Conservation (phyloP, 2,888 invertebrate species). For the Hypomecis atomaria region DNA sequence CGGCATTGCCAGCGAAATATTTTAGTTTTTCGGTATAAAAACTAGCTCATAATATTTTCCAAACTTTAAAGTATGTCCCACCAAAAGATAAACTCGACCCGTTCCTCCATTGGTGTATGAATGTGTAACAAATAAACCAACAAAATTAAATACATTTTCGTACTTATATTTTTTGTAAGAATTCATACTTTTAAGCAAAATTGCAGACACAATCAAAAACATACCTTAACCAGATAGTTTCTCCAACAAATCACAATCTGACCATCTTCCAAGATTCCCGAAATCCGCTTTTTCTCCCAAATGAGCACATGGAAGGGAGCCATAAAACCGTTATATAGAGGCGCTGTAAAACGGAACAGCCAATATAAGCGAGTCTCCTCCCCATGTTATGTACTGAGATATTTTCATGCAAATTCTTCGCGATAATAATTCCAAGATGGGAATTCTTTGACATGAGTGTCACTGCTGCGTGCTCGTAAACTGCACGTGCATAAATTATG, state of each 20-base stretch:
- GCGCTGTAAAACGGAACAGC: constrained; percentile 43
- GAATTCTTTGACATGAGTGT: constrained; percentile 21
- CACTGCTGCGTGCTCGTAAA: background rate
- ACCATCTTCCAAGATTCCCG: constrained; percentile 18
- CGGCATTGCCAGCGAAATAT: too few relatives aligned
- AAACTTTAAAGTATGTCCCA: too few relatives aligned
- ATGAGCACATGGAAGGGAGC: constrained; percentile 38
- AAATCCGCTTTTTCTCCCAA: constrained; percentile 37
- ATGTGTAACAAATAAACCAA: too few relatives aligned
- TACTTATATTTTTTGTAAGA: too few relatives aligned
- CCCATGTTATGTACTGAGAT: constrained; percentile 39
- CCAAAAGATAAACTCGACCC: too few relatives aligned
- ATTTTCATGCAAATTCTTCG: constrained; percentile 42
- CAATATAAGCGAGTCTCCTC: constrained; percentile 34
- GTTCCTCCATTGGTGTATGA: too few relatives aligned
- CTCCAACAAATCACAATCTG: background rate
- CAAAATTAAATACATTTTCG: too few relatives aligned
- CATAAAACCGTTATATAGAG: constrained; percentile 43
- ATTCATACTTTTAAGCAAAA: too few relatives aligned
- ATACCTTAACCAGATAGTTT: background rate
- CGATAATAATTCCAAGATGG: constrained; percentile 26
- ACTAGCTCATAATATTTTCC: too few relatives aligned
- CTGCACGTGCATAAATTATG: constrained; percentile 5
- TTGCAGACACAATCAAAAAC: too few relatives aligned
- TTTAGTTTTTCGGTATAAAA: too few relatives aligned